These are phyloP conservation scores for Nomada ruficornis DNA, from an alignment of 2,888 invertebrate genomes.

Conservation along the genomic window DNA sequence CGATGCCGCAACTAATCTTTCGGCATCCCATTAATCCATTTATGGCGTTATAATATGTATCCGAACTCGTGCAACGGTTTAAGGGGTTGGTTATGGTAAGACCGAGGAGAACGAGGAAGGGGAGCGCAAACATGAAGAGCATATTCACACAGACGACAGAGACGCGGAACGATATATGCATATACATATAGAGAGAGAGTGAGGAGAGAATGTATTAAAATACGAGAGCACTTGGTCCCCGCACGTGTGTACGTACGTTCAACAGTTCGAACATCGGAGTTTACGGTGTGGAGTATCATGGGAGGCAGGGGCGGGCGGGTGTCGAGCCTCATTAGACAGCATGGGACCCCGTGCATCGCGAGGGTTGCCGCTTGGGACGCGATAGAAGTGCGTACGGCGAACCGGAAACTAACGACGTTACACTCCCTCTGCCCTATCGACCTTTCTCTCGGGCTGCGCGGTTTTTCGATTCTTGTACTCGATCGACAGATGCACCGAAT, in stretches of 20 bases:
- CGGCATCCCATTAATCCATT: constrained; percentile 72
- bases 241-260: constrained; percentile 41
- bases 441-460: constrained; percentile 44
- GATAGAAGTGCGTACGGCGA: constrained; percentile 69
- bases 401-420: constrained; percentile 76
- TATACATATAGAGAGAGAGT: neutral
- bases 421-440: constrained; percentile 29
- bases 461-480: constrained; percentile 53
- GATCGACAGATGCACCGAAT: constrained; percentile 45
- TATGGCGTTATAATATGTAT: constrained; percentile 73
- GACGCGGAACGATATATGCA: neutral
- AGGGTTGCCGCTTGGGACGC: constrained; percentile 62
- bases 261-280: constrained; percentile 64
- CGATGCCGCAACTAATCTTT: constrained; percentile 52
- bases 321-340: constrained; percentile 81
- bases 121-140: neutral
- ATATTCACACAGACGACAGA: neutral
- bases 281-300: constrained; percentile 66
- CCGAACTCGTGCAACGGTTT: constrained; percentile 18
- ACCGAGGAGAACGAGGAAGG: constrained; percentile 1
- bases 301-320: constrained; percentile 59
- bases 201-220: constrained; percentile 45
- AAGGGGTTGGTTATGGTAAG: constrained; percentile 18
- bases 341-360: constrained; percentile 71
- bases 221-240: constrained; percentile 42